A percentile compares a stretch with the other conserved stretches of the same genome.
These are phyloP conservation scores for Crocodylus rhombifer DNA, from an alignment of 2,797 vertebrate species.

Conservation along the genomic window DNA sequence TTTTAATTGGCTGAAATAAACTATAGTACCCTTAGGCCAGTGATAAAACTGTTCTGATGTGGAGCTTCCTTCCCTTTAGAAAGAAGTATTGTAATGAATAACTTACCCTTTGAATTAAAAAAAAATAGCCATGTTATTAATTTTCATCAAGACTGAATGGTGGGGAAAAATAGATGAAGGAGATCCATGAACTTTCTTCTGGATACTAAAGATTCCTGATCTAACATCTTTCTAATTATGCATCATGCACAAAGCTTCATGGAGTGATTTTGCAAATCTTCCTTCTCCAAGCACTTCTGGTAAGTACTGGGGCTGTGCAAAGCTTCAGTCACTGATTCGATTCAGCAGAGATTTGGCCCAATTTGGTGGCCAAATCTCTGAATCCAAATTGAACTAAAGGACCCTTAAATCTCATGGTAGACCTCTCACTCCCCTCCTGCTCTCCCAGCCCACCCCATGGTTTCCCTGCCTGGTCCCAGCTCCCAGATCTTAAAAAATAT, in stretches of 20 bases:
- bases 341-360: too few species aligned
- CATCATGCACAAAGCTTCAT: background rate
- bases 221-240: background rate
- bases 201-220: background rate
- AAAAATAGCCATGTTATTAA: background rate
- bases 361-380: too few species aligned
- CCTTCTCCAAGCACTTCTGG: background rate
- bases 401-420: too few species aligned
- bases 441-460: too few species aligned
- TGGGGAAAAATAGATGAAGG: background rate
- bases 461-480: too few species aligned
- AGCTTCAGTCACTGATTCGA: too few species aligned
- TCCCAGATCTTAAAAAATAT: too few species aligned
- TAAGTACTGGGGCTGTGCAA: background rate
- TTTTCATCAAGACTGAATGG: background rate
- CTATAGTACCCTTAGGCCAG: conserved; percentile 47
- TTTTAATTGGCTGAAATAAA: conserved; percentile 80
- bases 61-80: conserved; percentile 40
- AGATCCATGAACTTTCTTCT: background rate
- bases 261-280: background rate
- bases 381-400: too few species aligned
- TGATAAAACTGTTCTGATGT: conserved; percentile 13
- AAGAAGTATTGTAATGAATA: conserved; percentile 32
- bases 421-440: too few species aligned
- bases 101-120: conserved; percentile 30